These are phyloP conservation scores for Schizopygopsis pylzovi DNA, from an alignment of 2,797 vertebrate species.

Conservation along the genomic window DNA sequence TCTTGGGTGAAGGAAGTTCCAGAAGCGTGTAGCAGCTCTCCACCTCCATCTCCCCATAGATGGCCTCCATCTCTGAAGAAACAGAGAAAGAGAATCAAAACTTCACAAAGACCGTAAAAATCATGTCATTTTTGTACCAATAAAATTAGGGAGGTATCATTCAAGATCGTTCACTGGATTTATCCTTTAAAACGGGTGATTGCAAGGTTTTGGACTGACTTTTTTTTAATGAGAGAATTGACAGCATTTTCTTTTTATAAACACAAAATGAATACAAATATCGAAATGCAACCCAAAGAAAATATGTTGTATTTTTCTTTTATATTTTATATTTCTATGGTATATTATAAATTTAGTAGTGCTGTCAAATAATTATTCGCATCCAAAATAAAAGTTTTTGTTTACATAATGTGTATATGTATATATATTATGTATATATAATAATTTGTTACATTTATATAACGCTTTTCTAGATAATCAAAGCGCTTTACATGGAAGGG, in stretches of 20 bases:
- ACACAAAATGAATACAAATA: not conserved
- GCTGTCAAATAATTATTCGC: too few relatives aligned
- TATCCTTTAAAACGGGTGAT: not conserved
- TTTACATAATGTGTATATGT: too few relatives aligned
- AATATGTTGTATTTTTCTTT: not conserved
- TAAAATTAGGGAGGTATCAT: too few relatives aligned
- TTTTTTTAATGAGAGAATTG: not conserved
- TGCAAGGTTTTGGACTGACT: not conserved
- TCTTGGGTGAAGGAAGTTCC: conserved; percentile 86
- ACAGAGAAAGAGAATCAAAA: not conserved
- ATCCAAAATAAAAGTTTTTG: too few relatives aligned
- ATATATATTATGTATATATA: too few relatives aligned
- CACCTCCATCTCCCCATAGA: conserved; percentile 88
- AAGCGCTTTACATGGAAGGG: too few relatives aligned
- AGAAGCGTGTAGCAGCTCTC: conserved; percentile 83
- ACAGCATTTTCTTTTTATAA: not conserved
- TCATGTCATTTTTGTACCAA: not conserved
- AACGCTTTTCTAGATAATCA: too few relatives aligned
- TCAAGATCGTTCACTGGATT: not conserved
- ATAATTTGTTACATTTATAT: too few relatives aligned
- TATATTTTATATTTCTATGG: too few relatives aligned
- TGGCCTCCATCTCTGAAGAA: conserved; percentile 73
- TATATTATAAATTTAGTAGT: not conserved
- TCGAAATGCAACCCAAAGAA: not conserved
- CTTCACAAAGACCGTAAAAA: not conserved